Conservation (phyloP, 2,113 vertebrate genomes). For the Pterocles gutturalis region DNA sequence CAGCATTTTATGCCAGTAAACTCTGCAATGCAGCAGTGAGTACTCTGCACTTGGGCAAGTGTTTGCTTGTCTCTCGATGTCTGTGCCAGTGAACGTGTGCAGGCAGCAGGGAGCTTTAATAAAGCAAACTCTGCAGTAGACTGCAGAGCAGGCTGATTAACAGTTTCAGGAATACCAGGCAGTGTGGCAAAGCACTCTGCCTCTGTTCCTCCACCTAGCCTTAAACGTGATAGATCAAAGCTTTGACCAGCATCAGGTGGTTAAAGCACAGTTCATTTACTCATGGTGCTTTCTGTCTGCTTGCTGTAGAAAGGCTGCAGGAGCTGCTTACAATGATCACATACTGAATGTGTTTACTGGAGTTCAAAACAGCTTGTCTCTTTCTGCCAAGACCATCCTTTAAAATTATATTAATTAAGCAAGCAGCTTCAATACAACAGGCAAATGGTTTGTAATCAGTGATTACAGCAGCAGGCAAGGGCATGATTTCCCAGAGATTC, state of each 20-base stretch:
- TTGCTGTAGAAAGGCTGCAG: not conserved
- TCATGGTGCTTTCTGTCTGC: not conserved
- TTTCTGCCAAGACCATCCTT: not conserved
- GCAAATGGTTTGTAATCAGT: constrained; percentile 26
- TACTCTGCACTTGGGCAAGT: constrained; percentile 49
- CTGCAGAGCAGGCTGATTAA: constrained; percentile 68
- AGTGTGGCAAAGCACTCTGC: not conserved
- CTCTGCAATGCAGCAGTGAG: constrained; percentile 72
- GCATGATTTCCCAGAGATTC: not conserved
- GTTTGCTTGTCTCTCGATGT: constrained; percentile 42
- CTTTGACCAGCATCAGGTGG: constrained; percentile 64
- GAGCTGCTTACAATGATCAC: not conserved
- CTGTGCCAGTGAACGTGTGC: constrained; percentile 65
- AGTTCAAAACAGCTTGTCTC: constrained; percentile 50
- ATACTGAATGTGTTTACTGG: not conserved
- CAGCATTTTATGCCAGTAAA: constrained; percentile 31
- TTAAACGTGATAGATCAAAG: not conserved
- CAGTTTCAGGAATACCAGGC: not conserved
- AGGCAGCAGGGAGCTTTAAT: constrained; percentile 71
- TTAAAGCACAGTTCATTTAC: constrained; percentile 38
- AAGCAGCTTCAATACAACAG: constrained; percentile 50
- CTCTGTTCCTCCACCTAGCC: constrained; percentile 11
- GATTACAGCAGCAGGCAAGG: constrained; percentile 27
- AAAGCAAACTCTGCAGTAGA: constrained; percentile 65
- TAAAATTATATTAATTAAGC: constrained; percentile 62